Evolutionary conservation across 2,888 invertebrate genomes (phyloP).

Genomic region (Drosophila neoperkinsi): DNA sequence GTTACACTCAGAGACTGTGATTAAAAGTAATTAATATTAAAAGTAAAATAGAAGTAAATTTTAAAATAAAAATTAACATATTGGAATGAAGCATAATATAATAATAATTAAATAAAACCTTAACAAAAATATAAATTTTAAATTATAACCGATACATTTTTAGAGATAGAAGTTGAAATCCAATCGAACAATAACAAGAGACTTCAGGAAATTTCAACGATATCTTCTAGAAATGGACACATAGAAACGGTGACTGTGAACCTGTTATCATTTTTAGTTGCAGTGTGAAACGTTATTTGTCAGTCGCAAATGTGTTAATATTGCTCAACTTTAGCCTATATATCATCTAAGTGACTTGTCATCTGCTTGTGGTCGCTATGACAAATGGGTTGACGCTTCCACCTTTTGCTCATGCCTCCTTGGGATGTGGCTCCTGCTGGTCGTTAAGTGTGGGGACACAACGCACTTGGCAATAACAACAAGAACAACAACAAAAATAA

Average conservation of each 20-base stretch:
- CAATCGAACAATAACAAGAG: background rate
- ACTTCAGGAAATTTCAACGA: background rate
- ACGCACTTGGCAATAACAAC: slow-evolving; percentile 25
- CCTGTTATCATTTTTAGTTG: background rate
- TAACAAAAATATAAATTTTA: background rate
- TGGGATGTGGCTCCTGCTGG: slow-evolving; percentile 17
- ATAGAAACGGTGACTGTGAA: background rate
- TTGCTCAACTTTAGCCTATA: slow-evolving; percentile 16
- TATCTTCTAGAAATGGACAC: background rate
- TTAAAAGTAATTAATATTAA: background rate
- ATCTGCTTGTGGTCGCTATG: slow-evolving; percentile 41
- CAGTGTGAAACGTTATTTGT: background rate
- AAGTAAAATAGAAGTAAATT: background rate
- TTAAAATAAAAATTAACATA: background rate
- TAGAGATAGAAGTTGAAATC: background rate
- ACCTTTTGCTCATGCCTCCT: slow-evolving; percentile 4
- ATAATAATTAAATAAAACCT: background rate
- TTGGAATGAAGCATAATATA: background rate
- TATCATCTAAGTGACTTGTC: slow-evolving; percentile 22
- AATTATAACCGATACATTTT: background rate
- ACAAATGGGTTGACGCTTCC: slow-evolving; percentile 42
- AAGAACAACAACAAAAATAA: slow-evolving; percentile 13
- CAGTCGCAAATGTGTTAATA: background rate
- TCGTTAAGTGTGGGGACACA: slow-evolving; percentile 37
- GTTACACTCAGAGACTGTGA: background rate